Evolutionary conservation across 2,113 vertebrate species (phyloP).

Genomic region (Oncorhynchus clarkii): DNA sequence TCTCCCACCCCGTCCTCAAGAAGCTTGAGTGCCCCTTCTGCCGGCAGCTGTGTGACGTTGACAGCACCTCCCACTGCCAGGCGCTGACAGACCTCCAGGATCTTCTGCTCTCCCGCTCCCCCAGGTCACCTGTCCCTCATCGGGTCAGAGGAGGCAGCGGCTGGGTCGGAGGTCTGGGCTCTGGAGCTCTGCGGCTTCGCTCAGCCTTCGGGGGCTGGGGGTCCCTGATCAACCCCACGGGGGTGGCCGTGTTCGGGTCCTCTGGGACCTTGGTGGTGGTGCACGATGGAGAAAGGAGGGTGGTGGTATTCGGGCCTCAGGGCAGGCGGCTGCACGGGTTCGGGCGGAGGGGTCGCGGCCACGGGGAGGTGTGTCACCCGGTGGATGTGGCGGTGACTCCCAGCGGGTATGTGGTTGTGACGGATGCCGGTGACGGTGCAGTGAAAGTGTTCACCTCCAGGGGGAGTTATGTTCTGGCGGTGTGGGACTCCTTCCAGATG

Average conservation of each 20-base stretch:
- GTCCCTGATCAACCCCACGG: slow-evolving; percentile 84
- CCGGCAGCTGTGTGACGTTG: slow-evolving; percentile 72
- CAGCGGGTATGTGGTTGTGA: slow-evolving; percentile 81
- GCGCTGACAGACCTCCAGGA: slow-evolving; percentile 84
- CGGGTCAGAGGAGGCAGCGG: slow-evolving; percentile 8
- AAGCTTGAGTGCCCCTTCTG: slow-evolving; percentile 89
- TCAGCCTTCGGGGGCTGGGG: slow-evolving; percentile 86
- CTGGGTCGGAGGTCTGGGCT: slow-evolving; percentile 3
- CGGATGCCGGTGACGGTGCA: slow-evolving; percentile 81
- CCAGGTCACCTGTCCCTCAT: not conserved
- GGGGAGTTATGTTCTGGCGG: slow-evolving; percentile 68
- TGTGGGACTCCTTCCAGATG: slow-evolving; percentile 74
- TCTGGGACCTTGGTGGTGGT: slow-evolving; percentile 75
- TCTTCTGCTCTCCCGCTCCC: slow-evolving; percentile 34
- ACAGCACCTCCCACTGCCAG: slow-evolving; percentile 82
- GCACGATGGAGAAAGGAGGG: slow-evolving; percentile 81
- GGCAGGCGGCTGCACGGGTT: slow-evolving; percentile 78
- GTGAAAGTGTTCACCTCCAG: slow-evolving; percentile 85
- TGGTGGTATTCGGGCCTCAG: slow-evolving; percentile 73
- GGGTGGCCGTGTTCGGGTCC: slow-evolving; percentile 72
- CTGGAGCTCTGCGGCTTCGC: slow-evolving; percentile 56
- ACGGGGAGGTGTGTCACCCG: slow-evolving; percentile 74
- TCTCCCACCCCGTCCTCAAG: slow-evolving; percentile 72
- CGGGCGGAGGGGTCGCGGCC: slow-evolving; percentile 68
- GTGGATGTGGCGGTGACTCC: slow-evolving; percentile 78